phyloP scores from a whole-genome alignment of 1,140 invertebrate species.

The Ephestia elutella region DNA sequence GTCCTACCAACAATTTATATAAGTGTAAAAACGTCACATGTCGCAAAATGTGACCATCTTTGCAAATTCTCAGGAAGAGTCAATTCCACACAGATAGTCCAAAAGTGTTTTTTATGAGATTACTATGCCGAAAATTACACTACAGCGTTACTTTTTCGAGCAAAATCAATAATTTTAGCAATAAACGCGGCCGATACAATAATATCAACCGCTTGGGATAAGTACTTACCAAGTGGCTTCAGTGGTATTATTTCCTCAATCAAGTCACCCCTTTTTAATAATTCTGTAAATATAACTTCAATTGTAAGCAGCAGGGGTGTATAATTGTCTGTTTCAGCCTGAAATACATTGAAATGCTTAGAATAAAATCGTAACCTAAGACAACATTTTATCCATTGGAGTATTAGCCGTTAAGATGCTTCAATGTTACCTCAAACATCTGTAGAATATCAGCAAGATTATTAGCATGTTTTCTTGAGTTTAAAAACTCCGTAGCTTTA shows the following conservation, averaged over 20 bases:
- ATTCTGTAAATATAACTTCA: slow-evolving; percentile 80
- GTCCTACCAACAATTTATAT: slow-evolving; percentile 31
- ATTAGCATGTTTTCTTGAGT: slow-evolving; percentile 77
- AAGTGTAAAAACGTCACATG: slow-evolving; percentile 40
- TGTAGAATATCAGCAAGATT: slow-evolving; percentile 78
- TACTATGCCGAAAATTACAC: not conserved
- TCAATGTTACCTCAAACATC: slow-evolving; percentile 75
- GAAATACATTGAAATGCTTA: slow-evolving; percentile 40
- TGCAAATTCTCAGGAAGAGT: not conserved
- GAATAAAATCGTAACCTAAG: slow-evolving; percentile 57
- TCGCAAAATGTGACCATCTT: slow-evolving; percentile 29
- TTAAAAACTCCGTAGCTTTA: slow-evolving; percentile 80
- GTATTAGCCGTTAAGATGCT: slow-evolving; percentile 9
- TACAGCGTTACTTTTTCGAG: not conserved
- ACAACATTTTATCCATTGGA: slow-evolving; percentile 37
- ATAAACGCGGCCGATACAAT: slow-evolving; percentile 19
- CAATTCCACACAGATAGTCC: not conserved
- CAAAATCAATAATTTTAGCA: slow-evolving; percentile 45
- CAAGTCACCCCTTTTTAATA: slow-evolving; percentile 78
- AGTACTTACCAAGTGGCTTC: slow-evolving; percentile 66
- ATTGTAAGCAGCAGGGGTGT: slow-evolving; percentile 77
- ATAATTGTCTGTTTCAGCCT: slow-evolving; percentile 73
- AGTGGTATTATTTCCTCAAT: slow-evolving; percentile 74
- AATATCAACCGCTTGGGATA: slow-evolving; percentile 16
- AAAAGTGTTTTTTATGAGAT: not conserved